A percentile compares a stretch with the other conserved stretches of the same genome.
phyloP scores from a whole-genome alignment of 1,140 invertebrate genomes.

The Ceratina japonica region DNA sequence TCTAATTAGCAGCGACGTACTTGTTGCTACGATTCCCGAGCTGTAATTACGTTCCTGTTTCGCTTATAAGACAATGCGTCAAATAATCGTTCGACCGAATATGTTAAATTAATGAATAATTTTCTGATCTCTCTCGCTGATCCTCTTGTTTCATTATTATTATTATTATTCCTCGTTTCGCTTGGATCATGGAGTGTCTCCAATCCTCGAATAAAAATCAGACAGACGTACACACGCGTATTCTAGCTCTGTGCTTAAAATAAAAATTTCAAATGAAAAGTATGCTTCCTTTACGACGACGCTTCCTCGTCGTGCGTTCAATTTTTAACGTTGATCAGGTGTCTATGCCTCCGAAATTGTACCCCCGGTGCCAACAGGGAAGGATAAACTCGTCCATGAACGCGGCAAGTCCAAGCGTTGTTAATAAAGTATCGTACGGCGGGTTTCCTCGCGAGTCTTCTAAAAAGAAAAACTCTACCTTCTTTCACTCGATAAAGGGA shows the following conservation, averaged over 20 bases:
- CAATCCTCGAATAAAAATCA: too few species aligned
- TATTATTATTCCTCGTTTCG: too few species aligned
- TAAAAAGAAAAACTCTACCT: slow-evolving; percentile 16
- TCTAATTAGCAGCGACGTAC: neutral
- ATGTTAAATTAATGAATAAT: too few species aligned
- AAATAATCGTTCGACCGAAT: too few species aligned
- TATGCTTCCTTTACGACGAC: neutral
- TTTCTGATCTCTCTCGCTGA: too few species aligned
- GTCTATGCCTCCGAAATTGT: neutral
- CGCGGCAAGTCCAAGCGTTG: neutral
- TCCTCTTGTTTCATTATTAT: too few species aligned
- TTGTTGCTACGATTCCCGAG: neutral
- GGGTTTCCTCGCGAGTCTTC: neutral
- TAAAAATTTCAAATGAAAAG: neutral
- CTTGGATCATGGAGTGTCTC: too few species aligned
- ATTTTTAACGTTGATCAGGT: slow-evolving; percentile 2
- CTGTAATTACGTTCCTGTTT: too few species aligned
- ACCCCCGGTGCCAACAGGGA: neutral
- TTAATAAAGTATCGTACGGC: neutral
- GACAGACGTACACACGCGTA: too few species aligned
- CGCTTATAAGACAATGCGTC: too few species aligned
- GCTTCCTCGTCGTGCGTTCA: neutral
- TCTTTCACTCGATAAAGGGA: neutral
- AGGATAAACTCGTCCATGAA: neutral
- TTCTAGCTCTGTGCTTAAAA: neutral